These are phyloP conservation scores for Polydrusus tereticollis DNA, from an alignment of 2,888 invertebrate species.

Conservation along the genomic window DNA sequence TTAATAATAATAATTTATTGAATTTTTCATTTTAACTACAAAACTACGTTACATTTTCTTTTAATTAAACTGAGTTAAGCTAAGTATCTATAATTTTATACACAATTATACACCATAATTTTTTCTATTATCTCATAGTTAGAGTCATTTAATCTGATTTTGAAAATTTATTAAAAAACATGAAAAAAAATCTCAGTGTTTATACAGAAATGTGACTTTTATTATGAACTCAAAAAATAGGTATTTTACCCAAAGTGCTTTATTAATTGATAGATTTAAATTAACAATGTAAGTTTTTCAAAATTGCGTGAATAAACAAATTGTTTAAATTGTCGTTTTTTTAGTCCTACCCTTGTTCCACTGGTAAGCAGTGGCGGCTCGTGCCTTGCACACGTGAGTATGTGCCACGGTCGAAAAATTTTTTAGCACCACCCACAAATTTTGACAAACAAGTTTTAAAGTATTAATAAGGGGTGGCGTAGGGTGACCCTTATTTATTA, in stretches of 20 bases:
- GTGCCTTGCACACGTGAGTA: too few relatives aligned
- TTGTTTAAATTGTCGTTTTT: constrained; percentile 15
- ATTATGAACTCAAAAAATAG: not conserved
- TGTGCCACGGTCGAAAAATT: too few relatives aligned
- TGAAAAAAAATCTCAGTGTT: too few relatives aligned
- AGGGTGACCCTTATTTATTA: too few relatives aligned
- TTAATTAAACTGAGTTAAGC: not conserved
- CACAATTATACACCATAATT: not conserved
- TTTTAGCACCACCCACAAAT: too few relatives aligned
- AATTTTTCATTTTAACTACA: not conserved
- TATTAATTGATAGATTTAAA: constrained; percentile 24
- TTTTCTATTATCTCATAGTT: too few relatives aligned
- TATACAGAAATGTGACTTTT: not conserved
- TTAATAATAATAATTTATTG: constrained; percentile 1
- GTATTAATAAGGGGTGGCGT: too few relatives aligned
- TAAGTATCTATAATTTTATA: not conserved
- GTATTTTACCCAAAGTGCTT: constrained; percentile 25
- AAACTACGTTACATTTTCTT: not conserved
- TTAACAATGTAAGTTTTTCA: constrained; percentile 32
- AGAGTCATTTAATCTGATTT: too few relatives aligned
- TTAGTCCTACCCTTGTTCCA: not conserved
- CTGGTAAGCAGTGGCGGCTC: too few relatives aligned
- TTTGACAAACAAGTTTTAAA: too few relatives aligned
- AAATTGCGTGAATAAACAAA: constrained; percentile 26
- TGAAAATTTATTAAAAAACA: too few relatives aligned